Evolutionary conservation across 2,888 invertebrate species (phyloP).

Genomic region (Empis livida): DNA sequence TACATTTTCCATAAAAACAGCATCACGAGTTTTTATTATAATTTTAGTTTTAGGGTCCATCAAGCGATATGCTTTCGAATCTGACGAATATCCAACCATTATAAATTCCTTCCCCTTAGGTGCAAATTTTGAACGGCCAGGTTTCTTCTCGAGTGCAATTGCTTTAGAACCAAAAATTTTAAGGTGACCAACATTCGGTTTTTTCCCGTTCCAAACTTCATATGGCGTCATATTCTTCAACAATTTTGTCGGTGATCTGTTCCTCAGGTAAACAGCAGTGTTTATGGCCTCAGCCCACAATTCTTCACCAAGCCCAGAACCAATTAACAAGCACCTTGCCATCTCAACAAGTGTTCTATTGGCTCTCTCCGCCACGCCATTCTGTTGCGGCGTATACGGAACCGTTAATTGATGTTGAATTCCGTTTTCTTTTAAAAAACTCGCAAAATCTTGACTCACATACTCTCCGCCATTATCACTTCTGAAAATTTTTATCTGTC

Average conservation of each 20-base stretch:
- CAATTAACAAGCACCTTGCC: constrained; percentile 18
- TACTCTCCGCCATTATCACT: constrained; percentile 5
- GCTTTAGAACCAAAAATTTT: constrained; percentile 26
- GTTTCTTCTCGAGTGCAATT: constrained; percentile 23
- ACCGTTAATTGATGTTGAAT: neutral
- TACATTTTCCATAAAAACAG: neutral
- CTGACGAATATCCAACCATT: constrained; percentile 21
- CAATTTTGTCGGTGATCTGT: constrained; percentile 8
- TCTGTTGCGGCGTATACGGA: constrained; percentile 11
- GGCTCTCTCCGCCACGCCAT: constrained; percentile 12
- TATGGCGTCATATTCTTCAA: constrained; percentile 16
- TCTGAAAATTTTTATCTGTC: constrained; percentile 6
- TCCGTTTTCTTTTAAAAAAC: neutral
- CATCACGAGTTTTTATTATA: constrained; percentile 9
- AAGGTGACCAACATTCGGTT: constrained; percentile 4
- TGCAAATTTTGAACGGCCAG: constrained; percentile 20
- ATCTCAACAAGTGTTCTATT: constrained; percentile 15
- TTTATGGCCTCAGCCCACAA: constrained; percentile 30
- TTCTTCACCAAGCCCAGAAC: constrained; percentile 12
- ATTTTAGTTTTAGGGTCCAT: constrained; percentile 7
- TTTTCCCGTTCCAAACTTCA: constrained; percentile 23
- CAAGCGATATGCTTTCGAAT: constrained; percentile 17
- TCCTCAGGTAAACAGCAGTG: constrained; percentile 16
- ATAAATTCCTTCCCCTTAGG: constrained; percentile 16
- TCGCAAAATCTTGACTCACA: neutral